phyloP scores from a whole-genome alignment of 2,888 invertebrate species.

The Agonopterix arenella region DNA sequence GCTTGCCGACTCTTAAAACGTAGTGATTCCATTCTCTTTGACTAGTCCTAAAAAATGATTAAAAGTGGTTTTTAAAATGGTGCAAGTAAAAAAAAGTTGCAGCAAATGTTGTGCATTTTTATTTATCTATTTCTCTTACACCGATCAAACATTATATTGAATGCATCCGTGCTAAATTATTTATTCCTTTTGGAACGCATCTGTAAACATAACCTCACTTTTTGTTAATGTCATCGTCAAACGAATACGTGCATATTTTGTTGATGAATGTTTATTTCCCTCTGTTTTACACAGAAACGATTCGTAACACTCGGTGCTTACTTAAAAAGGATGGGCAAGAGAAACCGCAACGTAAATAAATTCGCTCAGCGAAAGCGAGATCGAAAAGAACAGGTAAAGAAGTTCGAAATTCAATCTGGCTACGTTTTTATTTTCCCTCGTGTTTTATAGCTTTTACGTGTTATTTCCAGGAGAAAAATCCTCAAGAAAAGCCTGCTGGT shows the following conservation, averaged over 20 bases:
- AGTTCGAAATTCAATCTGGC: neutral
- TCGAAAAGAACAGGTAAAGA: slow-evolving; percentile 60
- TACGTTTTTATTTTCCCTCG: neutral
- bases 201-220: neutral
- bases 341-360: slow-evolving; percentile 67
- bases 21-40: too few relatives aligned
- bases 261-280: slow-evolving; percentile 20
- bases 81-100: too few relatives aligned
- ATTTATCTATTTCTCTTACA: too few relatives aligned
- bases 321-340: slow-evolving; percentile 56
- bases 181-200: neutral
- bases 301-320: slow-evolving; percentile 51
- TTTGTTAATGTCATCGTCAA: neutral
- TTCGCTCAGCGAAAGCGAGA: slow-evolving; percentile 79
- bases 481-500: slow-evolving; percentile 47
- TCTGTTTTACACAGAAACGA: slow-evolving; percentile 33
- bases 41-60: too few relatives aligned
- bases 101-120: too few relatives aligned
- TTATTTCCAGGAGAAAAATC: slow-evolving; percentile 57
- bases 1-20: too few relatives aligned
- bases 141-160: too few relatives aligned
- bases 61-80: too few relatives aligned
- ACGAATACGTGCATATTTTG: neutral
- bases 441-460: neutral
- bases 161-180: too few relatives aligned